A percentile compares a stretch with the other conserved stretches of the same genome.
phyloP scores from a whole-genome alignment of 2,888 invertebrate genomes.

The Phanerotoma sp. region DNA sequence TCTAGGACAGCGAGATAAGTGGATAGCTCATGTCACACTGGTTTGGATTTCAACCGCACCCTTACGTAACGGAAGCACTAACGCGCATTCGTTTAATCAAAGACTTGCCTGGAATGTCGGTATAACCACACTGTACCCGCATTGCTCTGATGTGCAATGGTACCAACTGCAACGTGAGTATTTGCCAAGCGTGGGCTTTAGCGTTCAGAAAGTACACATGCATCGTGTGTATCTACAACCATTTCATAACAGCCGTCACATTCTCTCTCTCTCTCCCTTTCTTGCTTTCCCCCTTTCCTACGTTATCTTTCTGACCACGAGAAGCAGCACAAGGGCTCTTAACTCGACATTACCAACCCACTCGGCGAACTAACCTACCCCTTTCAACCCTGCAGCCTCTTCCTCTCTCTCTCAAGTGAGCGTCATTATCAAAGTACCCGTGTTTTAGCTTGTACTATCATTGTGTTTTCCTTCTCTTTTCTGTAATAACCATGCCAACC shows the following conservation, averaged over 20 bases:
- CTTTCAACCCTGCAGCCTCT: no score
- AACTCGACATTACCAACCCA: constrained; percentile 17
- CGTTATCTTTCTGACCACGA: constrained; percentile 27
- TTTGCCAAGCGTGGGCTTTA: constrained; percentile 2
- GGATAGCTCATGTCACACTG: constrained; percentile 21
- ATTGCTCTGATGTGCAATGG: constrained; percentile 22
- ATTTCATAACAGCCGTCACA: constrained; percentile 29
- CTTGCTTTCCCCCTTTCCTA: no score
- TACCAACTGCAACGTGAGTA: constrained; percentile 5
- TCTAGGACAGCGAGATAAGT: background rate
- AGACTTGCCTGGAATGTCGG: constrained; percentile 26
- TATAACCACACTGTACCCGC: constrained; percentile 23
- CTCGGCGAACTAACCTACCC: no score
- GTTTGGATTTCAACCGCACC: constrained; percentile 24
- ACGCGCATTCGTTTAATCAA: constrained; percentile 25
- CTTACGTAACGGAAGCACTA: constrained; percentile 24
- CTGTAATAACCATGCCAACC: no score
- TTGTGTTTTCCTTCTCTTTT: no score
- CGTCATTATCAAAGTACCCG: constrained; percentile 4
- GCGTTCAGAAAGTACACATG: constrained; percentile 1
- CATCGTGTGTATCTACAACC: constrained; percentile 12
- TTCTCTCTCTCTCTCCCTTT: no score
- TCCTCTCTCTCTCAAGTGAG: background rate
- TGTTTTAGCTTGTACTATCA: background rate
- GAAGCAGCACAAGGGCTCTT: constrained; percentile 21